Conservation (phyloP, 1,140 invertebrate genomes). For the Plodia interpunctella region DNA sequence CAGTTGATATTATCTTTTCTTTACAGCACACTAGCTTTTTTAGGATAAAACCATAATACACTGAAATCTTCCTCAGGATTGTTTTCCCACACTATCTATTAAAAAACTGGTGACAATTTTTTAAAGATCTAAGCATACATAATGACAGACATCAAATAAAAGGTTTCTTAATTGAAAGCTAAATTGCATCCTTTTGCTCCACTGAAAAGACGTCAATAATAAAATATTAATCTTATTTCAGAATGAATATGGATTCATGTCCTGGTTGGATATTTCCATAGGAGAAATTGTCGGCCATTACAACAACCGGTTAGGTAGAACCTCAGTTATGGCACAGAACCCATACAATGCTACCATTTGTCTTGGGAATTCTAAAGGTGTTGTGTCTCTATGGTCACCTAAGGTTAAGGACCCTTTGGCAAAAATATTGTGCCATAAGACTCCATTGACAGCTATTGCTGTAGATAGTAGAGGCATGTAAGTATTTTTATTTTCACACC, state of each 20-base stretch:
- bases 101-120: too few species aligned
- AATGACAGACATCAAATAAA: too few species aligned
- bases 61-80: too few species aligned
- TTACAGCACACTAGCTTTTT: too few species aligned
- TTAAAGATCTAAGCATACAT: too few species aligned
- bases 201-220: too few species aligned
- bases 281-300: constrained; percentile 92
- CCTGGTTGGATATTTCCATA: constrained; percentile 96
- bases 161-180: too few species aligned
- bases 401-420: constrained; percentile 90
- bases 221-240: constrained; percentile 55
- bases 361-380: constrained; percentile 93
- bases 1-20: too few species aligned
- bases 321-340: constrained; percentile 95
- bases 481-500: too few species aligned
- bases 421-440: constrained; percentile 93
- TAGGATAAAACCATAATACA: too few species aligned
- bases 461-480: constrained; percentile 91
- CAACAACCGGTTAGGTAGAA: constrained; percentile 84
- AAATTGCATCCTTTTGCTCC: too few species aligned
- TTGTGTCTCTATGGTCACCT: constrained; percentile 97
- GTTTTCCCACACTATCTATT: too few species aligned
- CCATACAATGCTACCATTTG: constrained; percentile 96
- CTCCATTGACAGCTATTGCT: constrained; percentile 87
- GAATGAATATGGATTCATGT: constrained; percentile 89